Conservation (phyloP, 2,888 invertebrate genomes). For the Glyphotaelius pellucidus region DNA sequence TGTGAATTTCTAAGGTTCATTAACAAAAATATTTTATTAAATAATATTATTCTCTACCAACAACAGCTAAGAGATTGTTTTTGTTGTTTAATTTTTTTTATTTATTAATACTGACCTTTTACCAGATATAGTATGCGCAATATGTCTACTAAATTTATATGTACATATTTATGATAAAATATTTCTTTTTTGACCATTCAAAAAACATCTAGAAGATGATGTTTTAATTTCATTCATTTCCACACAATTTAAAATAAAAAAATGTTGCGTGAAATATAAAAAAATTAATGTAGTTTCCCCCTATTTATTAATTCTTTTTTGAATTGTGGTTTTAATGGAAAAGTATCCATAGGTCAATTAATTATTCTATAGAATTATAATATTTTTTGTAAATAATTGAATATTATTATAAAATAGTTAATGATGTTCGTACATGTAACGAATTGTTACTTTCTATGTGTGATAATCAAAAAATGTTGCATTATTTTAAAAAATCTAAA, state of each 20-base stretch:
- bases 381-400: constrained; percentile 44
- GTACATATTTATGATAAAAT: background rate
- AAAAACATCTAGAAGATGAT: background rate
- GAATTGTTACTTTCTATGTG: constrained; percentile 22
- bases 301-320: background rate
- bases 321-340: constrained; percentile 10
- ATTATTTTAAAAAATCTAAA: constrained; percentile 14
- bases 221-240: background rate
- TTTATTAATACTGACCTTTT: background rate
- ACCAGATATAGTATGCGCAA: background rate
- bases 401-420: background rate
- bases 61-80: background rate
- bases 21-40: background rate
- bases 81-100: background rate
- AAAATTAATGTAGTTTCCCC: background rate
- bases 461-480: constrained; percentile 16
- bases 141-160: background rate
- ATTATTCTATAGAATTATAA: constrained; percentile 38
- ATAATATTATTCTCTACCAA: background rate
- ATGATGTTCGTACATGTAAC: constrained; percentile 11
- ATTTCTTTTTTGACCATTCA: background rate
- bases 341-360: constrained; percentile 44
- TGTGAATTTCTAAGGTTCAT: background rate
- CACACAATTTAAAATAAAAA: background rate
- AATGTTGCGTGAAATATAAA: background rate